phyloP scores from a whole-genome alignment of 2,888 invertebrate genomes.

The Zaprionus obscuricornis region DNA sequence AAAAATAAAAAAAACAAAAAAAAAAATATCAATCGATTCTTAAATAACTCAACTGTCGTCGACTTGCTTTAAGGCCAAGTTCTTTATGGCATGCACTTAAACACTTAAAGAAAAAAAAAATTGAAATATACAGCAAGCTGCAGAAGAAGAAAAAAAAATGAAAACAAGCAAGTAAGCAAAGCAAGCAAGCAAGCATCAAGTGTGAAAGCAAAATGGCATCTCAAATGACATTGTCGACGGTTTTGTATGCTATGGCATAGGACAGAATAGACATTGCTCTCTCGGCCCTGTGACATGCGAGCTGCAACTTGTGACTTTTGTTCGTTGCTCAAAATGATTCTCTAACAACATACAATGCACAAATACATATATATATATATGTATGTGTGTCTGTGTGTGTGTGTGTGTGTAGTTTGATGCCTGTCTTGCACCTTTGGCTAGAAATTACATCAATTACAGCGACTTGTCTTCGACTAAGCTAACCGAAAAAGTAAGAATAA shows the following conservation, averaged over 20 bases:
- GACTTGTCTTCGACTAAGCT: conserved; percentile 70
- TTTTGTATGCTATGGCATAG: conserved; percentile 2
- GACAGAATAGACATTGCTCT: too few relatives aligned
- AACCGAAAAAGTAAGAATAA: conserved; percentile 75
- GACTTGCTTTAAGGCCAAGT: conserved; percentile 38
- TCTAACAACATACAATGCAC: conserved; percentile 4
- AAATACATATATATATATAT: neutral
- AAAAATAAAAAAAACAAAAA: conserved; percentile 13
- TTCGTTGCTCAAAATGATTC: conserved; percentile 37
- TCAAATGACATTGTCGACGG: conserved; percentile 26
- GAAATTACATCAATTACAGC: conserved; percentile 74
- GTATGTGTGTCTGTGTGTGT: conserved; percentile 1
- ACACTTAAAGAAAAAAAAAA: neutral
- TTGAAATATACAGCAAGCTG: neutral
- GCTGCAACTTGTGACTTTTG: conserved; percentile 36
- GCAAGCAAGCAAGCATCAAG: too few relatives aligned
- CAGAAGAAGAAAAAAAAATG: conserved; percentile 7
- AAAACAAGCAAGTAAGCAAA: neutral
- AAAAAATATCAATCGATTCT: conserved; percentile 43
- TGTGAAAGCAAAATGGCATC: conserved; percentile 19
- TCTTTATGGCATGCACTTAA: conserved; percentile 30
- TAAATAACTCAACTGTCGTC: conserved; percentile 31
- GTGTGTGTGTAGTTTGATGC: conserved; percentile 62
- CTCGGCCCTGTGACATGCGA: conserved; percentile 43
- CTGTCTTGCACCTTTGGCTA: conserved; percentile 62